Evolutionary conservation across 2,888 invertebrate species (phyloP).

Genomic region (Erebia aethiops): DNA sequence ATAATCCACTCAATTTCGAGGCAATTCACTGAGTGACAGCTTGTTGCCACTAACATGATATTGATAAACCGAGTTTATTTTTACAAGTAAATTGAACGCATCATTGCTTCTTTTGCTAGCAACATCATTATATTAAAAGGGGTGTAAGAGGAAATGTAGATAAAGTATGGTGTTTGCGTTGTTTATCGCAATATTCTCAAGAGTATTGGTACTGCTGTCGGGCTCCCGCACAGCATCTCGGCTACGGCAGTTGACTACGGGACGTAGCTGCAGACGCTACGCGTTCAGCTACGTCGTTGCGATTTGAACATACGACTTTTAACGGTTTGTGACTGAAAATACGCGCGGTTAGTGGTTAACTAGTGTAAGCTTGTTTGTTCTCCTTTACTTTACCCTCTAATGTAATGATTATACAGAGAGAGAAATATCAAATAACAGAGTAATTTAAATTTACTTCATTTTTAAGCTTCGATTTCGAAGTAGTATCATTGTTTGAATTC

Average conservation of each 20-base stretch:
- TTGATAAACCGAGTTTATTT: constrained; percentile 22
- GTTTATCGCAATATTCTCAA: constrained; percentile 50
- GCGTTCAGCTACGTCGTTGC: constrained; percentile 57
- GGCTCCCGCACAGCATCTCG: constrained; percentile 56
- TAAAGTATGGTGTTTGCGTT: constrained; percentile 44
- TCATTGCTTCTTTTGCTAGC: constrained; percentile 34
- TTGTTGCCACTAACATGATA: constrained; percentile 38
- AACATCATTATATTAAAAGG: constrained; percentile 17
- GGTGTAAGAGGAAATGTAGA: constrained; percentile 47
- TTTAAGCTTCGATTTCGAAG: constrained; percentile 12
- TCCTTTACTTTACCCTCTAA: background rate
- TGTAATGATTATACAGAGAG: background rate
- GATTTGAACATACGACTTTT: constrained; percentile 54
- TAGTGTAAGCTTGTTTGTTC: background rate
- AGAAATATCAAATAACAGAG: background rate
- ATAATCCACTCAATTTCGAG: constrained; percentile 51
- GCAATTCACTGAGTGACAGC: constrained; percentile 49
- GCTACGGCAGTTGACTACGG: constrained; percentile 73
- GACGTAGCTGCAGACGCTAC: constrained; percentile 67
- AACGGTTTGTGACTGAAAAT: constrained; percentile 29
- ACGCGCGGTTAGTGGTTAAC: background rate
- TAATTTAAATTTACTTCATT: constrained; percentile 12
- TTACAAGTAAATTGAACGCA: constrained; percentile 1
- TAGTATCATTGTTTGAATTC: constrained; percentile 22
- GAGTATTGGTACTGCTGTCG: constrained; percentile 53